Evolutionary conservation across 2,113 vertebrate genomes (phyloP).

Genomic region (Cyanoderma ruficeps): DNA sequence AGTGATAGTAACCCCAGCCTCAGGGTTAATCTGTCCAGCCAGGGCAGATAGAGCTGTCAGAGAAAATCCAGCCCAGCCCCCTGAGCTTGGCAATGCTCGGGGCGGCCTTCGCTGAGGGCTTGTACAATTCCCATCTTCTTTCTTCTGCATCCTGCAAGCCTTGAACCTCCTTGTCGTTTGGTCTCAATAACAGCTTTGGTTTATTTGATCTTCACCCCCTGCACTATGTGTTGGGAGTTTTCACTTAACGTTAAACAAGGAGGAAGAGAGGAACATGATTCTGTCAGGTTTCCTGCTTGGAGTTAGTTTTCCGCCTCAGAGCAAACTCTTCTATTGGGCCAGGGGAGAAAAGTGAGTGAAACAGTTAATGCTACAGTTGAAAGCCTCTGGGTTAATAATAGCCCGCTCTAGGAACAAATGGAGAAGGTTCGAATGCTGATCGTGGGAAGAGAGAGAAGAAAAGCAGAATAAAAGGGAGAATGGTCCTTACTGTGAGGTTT

Average conservation of each 20-base stretch:
- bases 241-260: background rate
- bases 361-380: constrained; percentile 8
- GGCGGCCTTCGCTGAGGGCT: background rate
- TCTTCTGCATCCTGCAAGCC: background rate
- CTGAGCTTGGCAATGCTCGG: rapidly evolving
- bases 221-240: background rate
- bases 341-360: background rate
- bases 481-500: background rate
- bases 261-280: background rate
- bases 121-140: background rate
- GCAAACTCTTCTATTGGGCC: background rate
- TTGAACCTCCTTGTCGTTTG: background rate
- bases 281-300: background rate
- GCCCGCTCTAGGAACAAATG: background rate
- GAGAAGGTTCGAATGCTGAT: background rate
- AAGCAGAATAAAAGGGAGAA: background rate
- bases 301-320: background rate
- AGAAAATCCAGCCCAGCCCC: background rate
- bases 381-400: constrained; percentile 47
- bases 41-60: background rate
- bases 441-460: background rate
- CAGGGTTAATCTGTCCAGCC: background rate
- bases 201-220: background rate
- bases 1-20: background rate
- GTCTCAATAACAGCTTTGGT: background rate